Conservation (phyloP, 2,888 invertebrate species). For the Charanyca ferruginea region DNA sequence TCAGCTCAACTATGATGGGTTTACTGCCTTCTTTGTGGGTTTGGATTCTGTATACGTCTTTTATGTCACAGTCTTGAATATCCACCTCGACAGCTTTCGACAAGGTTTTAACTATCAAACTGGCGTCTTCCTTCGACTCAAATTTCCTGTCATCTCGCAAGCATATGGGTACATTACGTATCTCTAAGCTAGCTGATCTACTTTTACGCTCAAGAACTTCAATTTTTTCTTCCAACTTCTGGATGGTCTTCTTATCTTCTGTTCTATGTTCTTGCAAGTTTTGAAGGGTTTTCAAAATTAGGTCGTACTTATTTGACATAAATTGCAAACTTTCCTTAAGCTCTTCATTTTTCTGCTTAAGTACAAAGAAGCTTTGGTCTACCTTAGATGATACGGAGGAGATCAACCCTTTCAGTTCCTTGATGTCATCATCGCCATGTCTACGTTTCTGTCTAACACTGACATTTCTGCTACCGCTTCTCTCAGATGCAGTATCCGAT, state of each 20-base stretch:
- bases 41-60: background rate
- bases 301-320: background rate
- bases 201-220: too few species aligned
- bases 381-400: background rate
- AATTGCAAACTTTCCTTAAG: background rate
- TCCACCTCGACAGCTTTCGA: background rate
- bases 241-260: background rate
- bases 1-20: constrained; percentile 23
- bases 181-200: too few species aligned
- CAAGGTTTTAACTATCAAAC: too few species aligned
- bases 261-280: constrained; percentile 1
- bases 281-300: background rate
- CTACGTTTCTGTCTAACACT: too few species aligned
- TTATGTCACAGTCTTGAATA: background rate
- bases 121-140: too few species aligned
- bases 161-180: too few species aligned
- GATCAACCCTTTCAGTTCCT: background rate
- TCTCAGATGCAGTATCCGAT: too few species aligned
- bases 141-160: too few species aligned
- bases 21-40: constrained; percentile 9
- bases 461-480: too few species aligned
- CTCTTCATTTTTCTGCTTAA: background rate
- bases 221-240: too few species aligned
- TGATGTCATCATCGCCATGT: too few species aligned
- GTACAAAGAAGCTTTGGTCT: background rate